phyloP scores from a whole-genome alignment of 35 echinoderm and acorn worm species.

The Heliocidaris tuberculata region DNA sequence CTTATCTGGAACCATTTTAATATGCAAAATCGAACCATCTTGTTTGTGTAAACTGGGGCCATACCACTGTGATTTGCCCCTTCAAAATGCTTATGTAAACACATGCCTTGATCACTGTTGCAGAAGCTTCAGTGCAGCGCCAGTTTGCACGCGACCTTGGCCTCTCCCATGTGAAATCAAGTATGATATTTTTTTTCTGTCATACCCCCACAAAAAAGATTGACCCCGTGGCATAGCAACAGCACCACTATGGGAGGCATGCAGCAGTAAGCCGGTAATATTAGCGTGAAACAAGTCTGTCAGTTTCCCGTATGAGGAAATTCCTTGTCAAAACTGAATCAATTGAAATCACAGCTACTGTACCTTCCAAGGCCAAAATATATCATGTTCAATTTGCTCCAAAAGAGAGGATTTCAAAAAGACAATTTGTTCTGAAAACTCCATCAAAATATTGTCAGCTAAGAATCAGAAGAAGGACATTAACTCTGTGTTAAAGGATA shows the following conservation, averaged over 20 bases:
- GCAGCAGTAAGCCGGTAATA: not conserved
- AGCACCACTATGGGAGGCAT: not conserved
- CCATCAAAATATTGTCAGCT: no score
- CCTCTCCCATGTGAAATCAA: not conserved
- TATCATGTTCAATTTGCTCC: no score
- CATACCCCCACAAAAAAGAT: not conserved
- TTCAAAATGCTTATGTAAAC: not conserved
- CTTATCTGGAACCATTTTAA: not conserved
- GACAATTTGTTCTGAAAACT: no score
- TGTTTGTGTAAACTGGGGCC: not conserved
- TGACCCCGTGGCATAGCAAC: not conserved
- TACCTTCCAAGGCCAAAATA: no score
- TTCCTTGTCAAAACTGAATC: no score
- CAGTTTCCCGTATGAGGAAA: no score
- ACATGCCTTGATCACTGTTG: not conserved
- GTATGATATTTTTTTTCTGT: not conserved
- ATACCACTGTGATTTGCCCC: not conserved
- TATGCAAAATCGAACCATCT: not conserved
- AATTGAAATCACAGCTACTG: no score
- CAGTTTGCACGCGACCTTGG: not conserved
- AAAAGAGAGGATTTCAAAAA: no score
- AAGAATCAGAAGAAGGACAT: no score
- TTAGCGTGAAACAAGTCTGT: not conserved
- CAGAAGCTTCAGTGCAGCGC: not conserved
- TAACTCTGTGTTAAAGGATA: no score